phyloP scores from a whole-genome alignment of 1,140 invertebrate species.

The Drosophila seguyi region DNA sequence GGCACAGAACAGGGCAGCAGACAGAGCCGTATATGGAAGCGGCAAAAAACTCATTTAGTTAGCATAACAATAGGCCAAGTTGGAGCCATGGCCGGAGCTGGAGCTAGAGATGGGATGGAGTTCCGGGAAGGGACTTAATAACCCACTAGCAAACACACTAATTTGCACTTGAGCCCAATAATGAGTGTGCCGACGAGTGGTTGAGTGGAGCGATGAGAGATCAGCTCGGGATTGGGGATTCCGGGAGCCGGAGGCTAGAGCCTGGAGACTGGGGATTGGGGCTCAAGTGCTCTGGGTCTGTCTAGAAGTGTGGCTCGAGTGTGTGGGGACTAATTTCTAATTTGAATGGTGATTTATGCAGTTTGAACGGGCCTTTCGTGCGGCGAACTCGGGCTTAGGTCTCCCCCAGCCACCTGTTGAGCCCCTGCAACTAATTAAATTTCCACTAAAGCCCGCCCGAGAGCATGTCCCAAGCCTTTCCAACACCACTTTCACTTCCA shows the following conservation, averaged over 20 bases:
- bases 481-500: slow-evolving; percentile 31
- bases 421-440: slow-evolving; percentile 56
- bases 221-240: slow-evolving; percentile 14
- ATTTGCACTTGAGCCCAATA: slow-evolving; percentile 84
- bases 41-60: slow-evolving; percentile 78
- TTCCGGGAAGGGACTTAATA: slow-evolving; percentile 66
- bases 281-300: slow-evolving; percentile 53
- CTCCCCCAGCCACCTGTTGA: slow-evolving; percentile 35
- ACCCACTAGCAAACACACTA: slow-evolving; percentile 83
- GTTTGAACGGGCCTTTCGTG: slow-evolving; percentile 59
- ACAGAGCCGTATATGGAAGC: slow-evolving; percentile 55
- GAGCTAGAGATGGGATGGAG: slow-evolving; percentile 6
- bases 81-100: slow-evolving; percentile 1
- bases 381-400: slow-evolving; percentile 17
- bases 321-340: slow-evolving; percentile 76
- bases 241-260: not conserved
- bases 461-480: slow-evolving; percentile 8
- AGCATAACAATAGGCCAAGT: slow-evolving; percentile 72
- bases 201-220: slow-evolving; percentile 40
- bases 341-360: slow-evolving; percentile 84
- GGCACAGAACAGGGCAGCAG: slow-evolving; percentile 24
- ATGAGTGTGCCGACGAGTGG: slow-evolving; percentile 81
- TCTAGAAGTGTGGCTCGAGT: slow-evolving; percentile 60
- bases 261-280: not conserved
- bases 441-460: slow-evolving; percentile 25